Evolutionary conservation across 2,113 vertebrate genomes (phyloP).

Genomic region (Sapayoa aenigma): DNA sequence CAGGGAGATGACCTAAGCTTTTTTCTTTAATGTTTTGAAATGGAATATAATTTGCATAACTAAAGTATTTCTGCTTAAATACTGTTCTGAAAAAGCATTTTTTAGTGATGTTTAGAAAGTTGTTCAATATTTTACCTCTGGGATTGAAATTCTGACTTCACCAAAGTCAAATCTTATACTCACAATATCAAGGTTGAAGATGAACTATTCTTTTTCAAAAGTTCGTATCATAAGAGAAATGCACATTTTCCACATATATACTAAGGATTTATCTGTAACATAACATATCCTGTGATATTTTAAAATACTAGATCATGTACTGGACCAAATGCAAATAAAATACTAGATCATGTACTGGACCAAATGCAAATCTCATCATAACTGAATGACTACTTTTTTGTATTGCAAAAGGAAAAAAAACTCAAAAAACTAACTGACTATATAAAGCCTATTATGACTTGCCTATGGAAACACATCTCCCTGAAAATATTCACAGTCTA

Average conservation of each 20-base stretch:
- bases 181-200: background rate
- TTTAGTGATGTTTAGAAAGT: background rate
- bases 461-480: background rate
- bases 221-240: background rate
- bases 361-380: background rate
- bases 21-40: background rate
- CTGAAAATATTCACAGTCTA: background rate
- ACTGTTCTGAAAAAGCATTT: background rate
- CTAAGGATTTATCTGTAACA: background rate
- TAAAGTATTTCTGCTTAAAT: constrained; percentile 25
- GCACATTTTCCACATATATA: background rate
- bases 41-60: background rate
- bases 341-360: background rate
- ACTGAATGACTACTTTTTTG: background rate
- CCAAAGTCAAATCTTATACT: background rate
- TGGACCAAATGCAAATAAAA: background rate
- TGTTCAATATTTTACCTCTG: background rate
- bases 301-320: background rate
- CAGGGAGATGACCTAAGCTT: background rate
- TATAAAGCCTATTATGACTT: background rate
- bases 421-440: background rate
- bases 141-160: background rate
- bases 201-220: background rate
- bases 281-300: background rate
- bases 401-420: background rate